A percentile compares a stretch with the other conserved stretches of the same genome.
Evolutionary conservation across 1,140 invertebrate species (phyloP).

Genomic region (Dendrolimus punctatus): DNA sequence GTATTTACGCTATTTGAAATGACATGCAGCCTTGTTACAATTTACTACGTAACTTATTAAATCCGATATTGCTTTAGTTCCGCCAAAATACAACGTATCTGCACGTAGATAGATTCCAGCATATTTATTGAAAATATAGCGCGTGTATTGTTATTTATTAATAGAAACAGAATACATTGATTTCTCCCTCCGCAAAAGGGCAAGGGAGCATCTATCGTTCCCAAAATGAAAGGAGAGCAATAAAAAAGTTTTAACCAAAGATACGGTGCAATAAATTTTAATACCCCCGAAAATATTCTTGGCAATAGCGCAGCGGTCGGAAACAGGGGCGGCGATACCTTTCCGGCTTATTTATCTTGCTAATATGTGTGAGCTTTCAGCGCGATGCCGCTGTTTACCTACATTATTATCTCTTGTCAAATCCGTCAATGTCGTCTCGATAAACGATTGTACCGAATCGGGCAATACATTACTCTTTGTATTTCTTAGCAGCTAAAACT

Average conservation of each 20-base stretch:
- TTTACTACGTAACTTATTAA: no score
- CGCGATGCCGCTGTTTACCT: conserved; percentile 8
- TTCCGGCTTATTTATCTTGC: not conserved
- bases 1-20: no score
- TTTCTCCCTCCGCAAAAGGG: conserved; percentile 3
- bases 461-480: conserved; percentile 38
- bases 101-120: no score
- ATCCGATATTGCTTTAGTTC: no score
- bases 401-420: conserved; percentile 23
- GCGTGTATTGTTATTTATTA: no score
- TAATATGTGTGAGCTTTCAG: not conserved
- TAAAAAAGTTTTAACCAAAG: conserved; percentile 15
- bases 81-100: no score
- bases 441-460: conserved; percentile 33
- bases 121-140: no score
- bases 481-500: conserved; percentile 32
- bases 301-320: not conserved
- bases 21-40: no score
- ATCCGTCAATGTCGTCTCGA: conserved; percentile 35
- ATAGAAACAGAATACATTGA: not conserved
- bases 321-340: no score
- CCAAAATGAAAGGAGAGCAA: conserved; percentile 12
- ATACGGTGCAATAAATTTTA: conserved; percentile 8
- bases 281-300: conserved; percentile 6
- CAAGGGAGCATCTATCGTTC: not conserved